These are phyloP conservation scores for Macrophya annulata DNA, from an alignment of 2,888 invertebrate genomes.

Conservation along the genomic window DNA sequence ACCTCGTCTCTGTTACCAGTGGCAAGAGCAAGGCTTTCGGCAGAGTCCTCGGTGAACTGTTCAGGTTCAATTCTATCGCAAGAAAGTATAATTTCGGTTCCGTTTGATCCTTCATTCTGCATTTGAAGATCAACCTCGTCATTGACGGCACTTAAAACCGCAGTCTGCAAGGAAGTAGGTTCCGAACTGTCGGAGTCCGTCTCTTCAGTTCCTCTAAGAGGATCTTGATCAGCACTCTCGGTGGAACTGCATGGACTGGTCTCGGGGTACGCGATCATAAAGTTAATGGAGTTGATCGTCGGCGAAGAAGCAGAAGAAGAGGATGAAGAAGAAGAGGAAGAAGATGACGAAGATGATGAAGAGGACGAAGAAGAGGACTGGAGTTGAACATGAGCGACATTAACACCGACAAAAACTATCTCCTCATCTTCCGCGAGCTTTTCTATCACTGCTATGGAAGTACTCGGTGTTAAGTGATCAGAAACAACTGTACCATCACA, in stretches of 20 bases:
- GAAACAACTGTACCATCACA: not conserved
- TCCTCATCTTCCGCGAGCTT: conserved; percentile 35
- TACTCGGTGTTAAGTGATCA: not conserved
- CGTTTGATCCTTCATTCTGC: not conserved
- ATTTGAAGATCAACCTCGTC: conserved; percentile 61
- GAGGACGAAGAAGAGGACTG: conserved; percentile 33
- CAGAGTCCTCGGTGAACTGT: conserved; percentile 76
- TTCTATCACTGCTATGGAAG: conserved; percentile 32
- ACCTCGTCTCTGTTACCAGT: conserved; percentile 75
- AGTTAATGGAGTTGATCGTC: not conserved
- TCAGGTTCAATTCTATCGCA: conserved; percentile 70
- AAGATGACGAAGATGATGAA: not conserved
- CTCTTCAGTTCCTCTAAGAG: conserved; percentile 69
- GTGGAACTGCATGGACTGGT: conserved; percentile 36
- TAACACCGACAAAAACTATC: conserved; percentile 21
- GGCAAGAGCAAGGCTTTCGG: conserved; percentile 74
- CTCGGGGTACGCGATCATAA: conserved; percentile 17
- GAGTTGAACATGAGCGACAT: conserved; percentile 28
- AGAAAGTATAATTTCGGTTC: conserved; percentile 62
- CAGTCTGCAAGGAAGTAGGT: conserved; percentile 57
- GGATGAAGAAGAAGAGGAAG: conserved; percentile 6
- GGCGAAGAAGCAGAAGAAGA: conserved; percentile 13
- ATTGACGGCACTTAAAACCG: conserved; percentile 56
- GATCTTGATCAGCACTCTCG: conserved; percentile 24
- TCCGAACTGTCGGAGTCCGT: conserved; percentile 73